Evolutionary conservation across 2,797 vertebrate species (phyloP).

Genomic region (Psittacula echo): DNA sequence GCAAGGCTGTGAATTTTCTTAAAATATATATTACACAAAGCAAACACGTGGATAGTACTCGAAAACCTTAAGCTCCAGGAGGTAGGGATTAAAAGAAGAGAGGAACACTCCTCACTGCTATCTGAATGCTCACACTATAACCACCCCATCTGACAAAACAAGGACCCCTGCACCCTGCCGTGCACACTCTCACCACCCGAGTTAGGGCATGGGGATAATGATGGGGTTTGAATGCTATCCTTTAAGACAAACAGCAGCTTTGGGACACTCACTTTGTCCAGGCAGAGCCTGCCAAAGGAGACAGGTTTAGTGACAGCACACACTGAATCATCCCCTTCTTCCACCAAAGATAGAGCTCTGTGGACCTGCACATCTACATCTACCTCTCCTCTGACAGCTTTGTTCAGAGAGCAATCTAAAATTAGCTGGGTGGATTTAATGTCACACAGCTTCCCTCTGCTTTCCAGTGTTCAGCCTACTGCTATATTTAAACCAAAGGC

Average conservation of each 20-base stretch:
- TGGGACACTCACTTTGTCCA: not conserved
- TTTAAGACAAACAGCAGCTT: not conserved
- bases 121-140: not conserved
- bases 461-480: conserved; percentile 25
- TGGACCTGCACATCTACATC: not conserved
- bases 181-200: not conserved
- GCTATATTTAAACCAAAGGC: conserved; percentile 56
- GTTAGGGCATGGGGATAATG: accelerated
- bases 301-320: not conserved
- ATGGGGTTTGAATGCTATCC: not conserved
- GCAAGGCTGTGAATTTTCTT: not conserved
- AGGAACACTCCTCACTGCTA: not conserved
- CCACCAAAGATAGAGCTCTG: not conserved
- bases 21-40: not conserved
- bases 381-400: accelerated
- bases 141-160: not conserved
- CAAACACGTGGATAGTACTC: not conserved
- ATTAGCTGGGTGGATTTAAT: conserved; percentile 26
- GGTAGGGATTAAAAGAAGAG: not conserved
- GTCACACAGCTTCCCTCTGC: conserved; percentile 35
- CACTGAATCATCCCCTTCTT: not conserved
- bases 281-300: not conserved
- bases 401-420: not conserved
- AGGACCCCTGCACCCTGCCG: not conserved
- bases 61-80: not conserved